Evolutionary conservation across 1,140 invertebrate genomes (phyloP), one percentile per base, ranked within the genome.

Genomic region (Musca vetustissima): DNA sequence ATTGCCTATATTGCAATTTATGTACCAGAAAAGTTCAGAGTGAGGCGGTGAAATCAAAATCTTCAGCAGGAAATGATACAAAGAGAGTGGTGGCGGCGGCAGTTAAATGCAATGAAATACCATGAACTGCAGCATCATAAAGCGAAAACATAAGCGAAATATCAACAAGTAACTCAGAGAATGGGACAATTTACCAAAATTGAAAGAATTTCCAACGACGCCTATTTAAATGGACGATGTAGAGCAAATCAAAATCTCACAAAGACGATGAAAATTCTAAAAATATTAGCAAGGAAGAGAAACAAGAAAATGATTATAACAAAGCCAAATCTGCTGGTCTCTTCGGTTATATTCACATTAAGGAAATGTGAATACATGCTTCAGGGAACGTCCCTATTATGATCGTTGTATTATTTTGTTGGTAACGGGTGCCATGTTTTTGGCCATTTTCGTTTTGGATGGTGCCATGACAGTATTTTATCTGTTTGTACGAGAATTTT

Each of bases 401-500:
- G 84, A 87, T 50, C 81, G 90, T 66, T 74, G 79, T 1, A 85
- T 89, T 68, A 85, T 92, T 15, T 86, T 89, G 76, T 79, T 88
- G 19, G 84, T 89, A 32, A 86, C 89, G 48, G 48, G 85, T 25
- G 83, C 84, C 3, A 85, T 90, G 72, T 83, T 85, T 32, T 67
- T 89, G 1, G 83, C 83, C 8, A 83, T 89, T 57, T 85, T 90
- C 64, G 79, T 86, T 8, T 73, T 22, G 77, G 78, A 80, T 72
- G 78, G 78, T 55, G 78, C 80, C 32, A 80, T 83, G 64, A 77
- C 84, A 13, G 81, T 91, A 13, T 84, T 84, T 67, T 92, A 87
- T 75, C 72, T 90, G 67, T 92, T 89, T 73, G 78, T 86, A 8
- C 88, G 87, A 66, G 85, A 88, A 89, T 48, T 91, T 85, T 69